Evolutionary conservation across 2,888 invertebrate genomes (phyloP), one percentile per base, ranked within the genome.

Genomic region (Alsophila aescularia): DNA sequence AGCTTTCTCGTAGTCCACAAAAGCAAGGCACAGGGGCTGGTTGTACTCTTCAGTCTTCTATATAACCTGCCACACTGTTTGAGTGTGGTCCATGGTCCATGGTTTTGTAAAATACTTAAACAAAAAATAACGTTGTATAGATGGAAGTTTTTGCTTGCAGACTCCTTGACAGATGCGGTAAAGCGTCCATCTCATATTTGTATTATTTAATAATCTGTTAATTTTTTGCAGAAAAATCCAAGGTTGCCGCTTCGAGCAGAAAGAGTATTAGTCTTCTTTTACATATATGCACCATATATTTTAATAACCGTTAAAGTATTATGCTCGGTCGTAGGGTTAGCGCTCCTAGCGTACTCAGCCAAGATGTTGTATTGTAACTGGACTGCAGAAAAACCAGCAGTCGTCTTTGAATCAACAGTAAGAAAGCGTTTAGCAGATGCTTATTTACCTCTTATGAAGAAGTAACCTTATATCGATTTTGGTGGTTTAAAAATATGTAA

Each of bases 181-280:
- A 18, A 5, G 18, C 18, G 3, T 18, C 18, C 5, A 18, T 24
- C 7, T 24, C 8, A 5, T 15, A 27, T 14, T 4, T 21, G 24
- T 24, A n/a, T 34, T 39, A 40, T 1, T 39, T 14, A 51, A 27
- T 39, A 24, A 5, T 1, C 5, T 6, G 3, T 5, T 24, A 1
- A 24, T 24, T 24, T 24, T 16, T 64, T 69, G 7, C 67, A 69
- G 69, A 67, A 56, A 57, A 65, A 66, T 32, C 65, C 67, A 10
- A 42, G 47, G 15, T 54, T 67, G 8, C 67, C 67, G 9, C 50
- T 40, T 2, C 59, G 63, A 12, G 69, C 69, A 21, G 56, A 54
- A 9, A 55, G 32, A 13, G 52, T 57, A 1, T 53, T 66, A 21
- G 16, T 41, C 14, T 16, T 48, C n/a, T 18, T 56, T 9, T 55